Percentiles rank a stretch among this genome's conserved stretches.
phyloP scores from a whole-genome alignment of 2,797 vertebrate species.

The Coregonus ussuriensis region DNA sequence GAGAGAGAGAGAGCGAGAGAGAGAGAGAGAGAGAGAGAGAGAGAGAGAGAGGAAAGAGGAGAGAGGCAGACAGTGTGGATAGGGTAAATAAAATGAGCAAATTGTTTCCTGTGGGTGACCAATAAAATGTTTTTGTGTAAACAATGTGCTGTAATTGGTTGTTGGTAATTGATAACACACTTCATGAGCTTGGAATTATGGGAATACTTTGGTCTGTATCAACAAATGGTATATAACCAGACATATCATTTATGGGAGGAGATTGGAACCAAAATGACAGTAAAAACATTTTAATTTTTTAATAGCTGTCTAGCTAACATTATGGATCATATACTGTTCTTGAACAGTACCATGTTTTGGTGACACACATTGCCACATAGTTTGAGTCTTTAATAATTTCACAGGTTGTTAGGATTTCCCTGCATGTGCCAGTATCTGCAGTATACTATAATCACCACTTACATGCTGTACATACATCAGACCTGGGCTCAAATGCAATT shows the following conservation, averaged over 20 bases:
- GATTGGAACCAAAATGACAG: not conserved
- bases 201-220: not conserved
- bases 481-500: too few species aligned
- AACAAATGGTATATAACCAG: not conserved
- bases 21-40: not conserved
- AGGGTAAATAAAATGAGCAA: not conserved
- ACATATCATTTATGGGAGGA: not conserved
- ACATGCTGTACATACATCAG: too few species aligned
- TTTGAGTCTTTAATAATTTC: not conserved
- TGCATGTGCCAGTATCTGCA: not conserved
- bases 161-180: not conserved
- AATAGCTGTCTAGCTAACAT: not conserved
- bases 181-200: not conserved
- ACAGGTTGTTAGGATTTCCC: not conserved
- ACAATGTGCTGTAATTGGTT: not conserved
- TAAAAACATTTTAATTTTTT: not conserved
- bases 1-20: not conserved
- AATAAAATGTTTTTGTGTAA: slow-evolving; percentile 11
- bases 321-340: too few species aligned
- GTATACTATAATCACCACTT: too few species aligned
- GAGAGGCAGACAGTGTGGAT: not conserved
- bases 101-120: not conserved
- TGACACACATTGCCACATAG: not conserved
- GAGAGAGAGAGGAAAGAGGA: not conserved
- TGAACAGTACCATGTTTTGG: not conserved